Evolutionary conservation across 2,113 vertebrate genomes (phyloP).

Genomic region (Paratilapia polleni): DNA sequence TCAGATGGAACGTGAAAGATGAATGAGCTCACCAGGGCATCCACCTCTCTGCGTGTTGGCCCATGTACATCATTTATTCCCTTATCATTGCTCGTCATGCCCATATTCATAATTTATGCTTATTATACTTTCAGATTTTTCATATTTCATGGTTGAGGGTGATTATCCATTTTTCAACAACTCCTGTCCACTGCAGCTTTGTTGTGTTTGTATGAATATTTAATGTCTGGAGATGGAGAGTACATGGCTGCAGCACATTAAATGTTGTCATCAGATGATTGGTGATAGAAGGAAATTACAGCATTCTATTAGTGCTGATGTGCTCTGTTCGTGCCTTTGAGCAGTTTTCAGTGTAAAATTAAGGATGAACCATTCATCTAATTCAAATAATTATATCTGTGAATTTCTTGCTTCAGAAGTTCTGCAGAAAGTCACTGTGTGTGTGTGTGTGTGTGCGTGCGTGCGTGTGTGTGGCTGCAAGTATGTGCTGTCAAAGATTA

Average conservation of each 20-base stretch:
- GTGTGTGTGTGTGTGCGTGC: neutral
- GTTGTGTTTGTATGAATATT: conserved; percentile 61
- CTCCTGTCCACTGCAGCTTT: conserved; percentile 30
- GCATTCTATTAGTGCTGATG: conserved; percentile 21
- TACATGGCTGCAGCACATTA: conserved; percentile 38
- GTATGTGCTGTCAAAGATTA: conserved; percentile 4
- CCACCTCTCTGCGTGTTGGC: conserved; percentile 2
- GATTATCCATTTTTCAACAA: conserved; percentile 42
- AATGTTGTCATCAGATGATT: conserved; percentile 32
- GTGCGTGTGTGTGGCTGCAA: neutral
- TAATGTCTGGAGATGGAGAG: conserved; percentile 38
- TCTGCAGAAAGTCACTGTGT: conserved; percentile 1
- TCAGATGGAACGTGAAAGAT: neutral
- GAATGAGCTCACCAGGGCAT: conserved; percentile 25
- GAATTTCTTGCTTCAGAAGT: conserved; percentile 26
- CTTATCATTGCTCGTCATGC: conserved; percentile 28
- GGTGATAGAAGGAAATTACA: neutral
- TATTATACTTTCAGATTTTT: conserved; percentile 49
- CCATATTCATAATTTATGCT: conserved; percentile 50
- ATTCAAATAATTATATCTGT: conserved; percentile 41
- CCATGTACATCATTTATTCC: conserved; percentile 27
- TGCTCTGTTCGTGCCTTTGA: conserved; percentile 40
- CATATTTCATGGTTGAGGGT: conserved; percentile 32
- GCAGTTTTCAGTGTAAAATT: conserved; percentile 1
- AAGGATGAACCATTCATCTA: conserved; percentile 31